These are phyloP conservation scores for Plectropomus leopardus DNA, from an alignment of 2,113 vertebrate genomes.

Conservation along the genomic window DNA sequence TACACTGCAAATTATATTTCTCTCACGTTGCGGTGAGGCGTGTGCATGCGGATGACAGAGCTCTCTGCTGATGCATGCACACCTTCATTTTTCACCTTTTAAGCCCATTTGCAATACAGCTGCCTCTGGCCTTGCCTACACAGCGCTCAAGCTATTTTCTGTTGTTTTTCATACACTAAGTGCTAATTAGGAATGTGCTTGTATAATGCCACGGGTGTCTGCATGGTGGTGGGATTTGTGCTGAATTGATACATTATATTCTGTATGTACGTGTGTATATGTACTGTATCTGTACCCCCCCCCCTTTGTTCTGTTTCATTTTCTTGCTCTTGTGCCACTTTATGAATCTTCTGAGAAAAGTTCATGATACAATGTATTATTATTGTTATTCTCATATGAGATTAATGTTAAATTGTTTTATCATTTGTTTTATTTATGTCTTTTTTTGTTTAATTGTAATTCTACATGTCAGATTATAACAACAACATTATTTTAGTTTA, in stretches of 20 bases:
- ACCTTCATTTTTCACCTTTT: constrained; percentile 67
- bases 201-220: constrained; percentile 13
- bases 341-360: neutral
- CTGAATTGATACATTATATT: constrained; percentile 2
- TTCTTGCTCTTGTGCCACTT: neutral
- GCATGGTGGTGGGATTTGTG: constrained; percentile 5
- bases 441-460: neutral
- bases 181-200: constrained; percentile 56
- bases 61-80: constrained; percentile 33
- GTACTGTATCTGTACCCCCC: neutral
- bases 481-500: no score
- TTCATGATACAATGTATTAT: neutral
- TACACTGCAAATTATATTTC: constrained; percentile 15
- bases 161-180: constrained; percentile 69
- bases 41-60: constrained; percentile 14
- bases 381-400: neutral
- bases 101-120: constrained; percentile 55
- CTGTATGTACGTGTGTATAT: neutral
- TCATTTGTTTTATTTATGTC: neutral
- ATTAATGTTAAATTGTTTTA: neutral
- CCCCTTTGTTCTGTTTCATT: neutral
- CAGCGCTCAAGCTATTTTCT: constrained; percentile 61
- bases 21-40: constrained; percentile 12
- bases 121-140: constrained; percentile 65
- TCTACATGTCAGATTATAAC: no score